Evolutionary conservation across 2,888 invertebrate genomes (phyloP), one percentile per base, ranked within the genome.

Genomic region (Campoletis raptor): DNA sequence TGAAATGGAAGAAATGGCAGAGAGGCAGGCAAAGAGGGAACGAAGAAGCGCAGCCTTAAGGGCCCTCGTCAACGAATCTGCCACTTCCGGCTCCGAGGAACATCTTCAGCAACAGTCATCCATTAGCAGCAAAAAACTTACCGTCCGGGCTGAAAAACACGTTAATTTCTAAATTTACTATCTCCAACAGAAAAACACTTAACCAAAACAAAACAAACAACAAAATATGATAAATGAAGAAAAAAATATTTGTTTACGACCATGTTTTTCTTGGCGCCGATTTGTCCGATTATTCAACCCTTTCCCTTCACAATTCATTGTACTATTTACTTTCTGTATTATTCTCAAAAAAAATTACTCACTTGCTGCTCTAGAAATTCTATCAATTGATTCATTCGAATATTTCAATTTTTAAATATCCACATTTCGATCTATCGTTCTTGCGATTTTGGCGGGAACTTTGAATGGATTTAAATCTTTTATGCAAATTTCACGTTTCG

Each of bases 1-100:
- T 74, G 97, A 97, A 94, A 97, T 97, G 96, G 95, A 96, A 64
- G 96, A 96, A 89, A 94, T 97, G 85, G 96, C 95, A 24, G 97
- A 97, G 91, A 96, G 96, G 91, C 96, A 96, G 90, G 96, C 96
- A 0, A 96, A 96, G 30, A 95, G 97, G 88, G 97, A 97, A 92
- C 96, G 96, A 85, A 96, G 97, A 69, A 96, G 96, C 2, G 97
- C 97, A 0, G 96, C 96, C 78, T 95, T 97, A 45, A 95, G 96
- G 79, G 96, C 97, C 0, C 93, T 97, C 40, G 96, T 97, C 24
- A 96, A 96, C 76, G 97, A 96, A 90, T 95, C 92, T 74, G 94
- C 94, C 18, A 92, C 92, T 78, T 90, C 96, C 89, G 94, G 94
- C 8, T 48, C 88, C 2, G 96, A 96, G 81, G 92, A 92, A n/a